phyloP scores from a whole-genome alignment of 2,888 invertebrate genomes.

The Eupithecia tripunctaria region DNA sequence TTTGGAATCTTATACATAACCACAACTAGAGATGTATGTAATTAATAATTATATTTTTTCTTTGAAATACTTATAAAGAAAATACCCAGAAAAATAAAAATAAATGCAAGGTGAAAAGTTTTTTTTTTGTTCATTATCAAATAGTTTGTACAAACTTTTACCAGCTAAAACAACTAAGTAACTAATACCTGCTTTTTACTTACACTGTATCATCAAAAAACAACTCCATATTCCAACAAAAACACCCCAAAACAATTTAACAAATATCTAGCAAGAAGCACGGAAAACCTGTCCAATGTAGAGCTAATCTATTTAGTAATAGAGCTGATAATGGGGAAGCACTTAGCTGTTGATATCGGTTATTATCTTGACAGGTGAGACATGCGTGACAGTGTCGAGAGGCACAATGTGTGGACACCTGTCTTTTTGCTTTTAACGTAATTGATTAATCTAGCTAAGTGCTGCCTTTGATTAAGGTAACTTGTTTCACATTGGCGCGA shows the following conservation, averaged over 20 bases:
- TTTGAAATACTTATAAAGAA: neutral
- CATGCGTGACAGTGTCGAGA: neutral
- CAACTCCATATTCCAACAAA: conserved; percentile 44
- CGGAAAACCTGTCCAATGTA: conserved; percentile 3
- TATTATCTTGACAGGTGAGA: conserved; percentile 33
- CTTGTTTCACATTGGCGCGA: neutral
- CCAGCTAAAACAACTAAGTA: neutral
- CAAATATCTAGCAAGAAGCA: neutral
- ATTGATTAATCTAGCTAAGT: conserved; percentile 3
- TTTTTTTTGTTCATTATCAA: neutral
- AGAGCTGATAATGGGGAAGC: conserved; percentile 34
- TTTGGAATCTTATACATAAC: neutral
- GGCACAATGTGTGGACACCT: conserved; percentile 13
- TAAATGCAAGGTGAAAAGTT: no score
- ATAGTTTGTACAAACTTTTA: neutral
- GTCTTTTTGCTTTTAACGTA: conserved; percentile 22
- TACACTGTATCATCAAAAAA: conserved; percentile 46
- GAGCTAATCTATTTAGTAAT: conserved; percentile 28
- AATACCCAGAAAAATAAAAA: neutral
- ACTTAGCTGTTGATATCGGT: conserved; percentile 30
- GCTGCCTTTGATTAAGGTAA: neutral
- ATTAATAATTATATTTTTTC: no score
- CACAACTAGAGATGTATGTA: neutral
- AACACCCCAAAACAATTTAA: conserved; percentile 29
- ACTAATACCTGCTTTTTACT: conserved; percentile 11